Base-by-base conservation (phyloP, 2,113 vertebrate species). In the Microcebus jonahi region DNA sequence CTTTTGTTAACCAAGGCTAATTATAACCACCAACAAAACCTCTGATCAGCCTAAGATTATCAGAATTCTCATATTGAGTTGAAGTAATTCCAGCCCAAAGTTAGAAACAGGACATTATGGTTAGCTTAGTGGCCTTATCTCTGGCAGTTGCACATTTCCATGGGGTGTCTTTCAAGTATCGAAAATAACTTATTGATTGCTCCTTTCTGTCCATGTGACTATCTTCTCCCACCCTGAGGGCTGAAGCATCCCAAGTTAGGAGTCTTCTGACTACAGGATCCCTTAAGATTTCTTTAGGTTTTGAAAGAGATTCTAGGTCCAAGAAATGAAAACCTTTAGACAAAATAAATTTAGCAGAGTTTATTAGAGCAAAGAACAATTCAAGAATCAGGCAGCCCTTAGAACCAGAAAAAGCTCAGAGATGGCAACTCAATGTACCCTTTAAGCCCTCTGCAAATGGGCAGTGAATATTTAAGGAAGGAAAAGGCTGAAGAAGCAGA, bases 1-100 rank as follows among this genome's bases (percentile, higher is more conserved):
- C 96, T 94, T 97, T 97, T 97, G 97, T 98, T 95, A 93, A 95
- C 10, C 6, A 17, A 31, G n/a, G 45, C 73, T 98, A 94, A 97
- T 97, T 97, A 95, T 97, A 98, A 83, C 77, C 50, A 90, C 50
- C 57, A 90, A 87, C 87, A 95, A 93, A 94, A 34, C 50, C 76
- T 89, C 65, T 96, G 93, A 94, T 96, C 76, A 61, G 55, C 34
- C 18, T 39, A 79, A 93, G 93, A 95, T 94, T 95, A 89, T 76
- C 89, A 95, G 61, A 95, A 91, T 95, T 86, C 65, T 91, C 94
- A 63, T 79, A 86, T 0, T 73, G 85, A 91, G 25, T 42, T 80
- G 77, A 97, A 86, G 29, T 79, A 68, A 89, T 70, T 96, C 65
- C 42, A 94, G 57, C 34, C 42, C 77, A 48, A 91, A 95, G 31